A percentile compares a stretch with the other conserved stretches of the same genome.
Conservation (phyloP, 2,113 vertebrate species). For the Pampusana beccarii region DNA sequence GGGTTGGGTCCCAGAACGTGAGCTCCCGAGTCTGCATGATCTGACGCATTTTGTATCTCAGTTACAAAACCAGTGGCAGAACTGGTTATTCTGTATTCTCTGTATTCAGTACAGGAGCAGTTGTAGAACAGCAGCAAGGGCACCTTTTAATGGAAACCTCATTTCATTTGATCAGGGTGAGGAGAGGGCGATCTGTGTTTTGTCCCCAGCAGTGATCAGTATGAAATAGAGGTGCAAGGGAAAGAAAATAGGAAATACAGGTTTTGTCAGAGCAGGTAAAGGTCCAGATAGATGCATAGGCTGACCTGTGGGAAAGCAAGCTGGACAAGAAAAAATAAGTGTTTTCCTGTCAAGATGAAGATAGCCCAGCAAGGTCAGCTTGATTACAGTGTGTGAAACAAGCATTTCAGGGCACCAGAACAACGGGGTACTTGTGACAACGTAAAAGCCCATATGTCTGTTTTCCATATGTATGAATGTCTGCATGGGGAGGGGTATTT, state of each 20-base stretch:
- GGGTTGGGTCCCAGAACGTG: background rate
- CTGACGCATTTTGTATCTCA: background rate
- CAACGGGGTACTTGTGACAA: background rate
- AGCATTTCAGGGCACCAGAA: background rate
- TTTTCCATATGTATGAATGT: background rate
- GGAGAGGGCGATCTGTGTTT: background rate
- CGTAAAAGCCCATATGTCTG: background rate
- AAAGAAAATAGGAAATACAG: background rate
- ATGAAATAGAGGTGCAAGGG: background rate
- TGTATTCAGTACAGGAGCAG: background rate
- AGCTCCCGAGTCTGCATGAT: rapidly evolving
- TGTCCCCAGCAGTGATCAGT: background rate
- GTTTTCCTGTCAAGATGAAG: background rate
- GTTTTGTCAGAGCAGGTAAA: background rate
- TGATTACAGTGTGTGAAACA: background rate
- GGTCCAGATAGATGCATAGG: background rate
- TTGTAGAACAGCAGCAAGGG: background rate
- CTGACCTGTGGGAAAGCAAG: background rate
- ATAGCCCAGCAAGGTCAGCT: background rate
- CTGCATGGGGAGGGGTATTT: background rate
- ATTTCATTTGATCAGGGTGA: background rate
- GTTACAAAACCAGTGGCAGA: background rate
- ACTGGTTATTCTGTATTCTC: background rate
- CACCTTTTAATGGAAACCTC: background rate
- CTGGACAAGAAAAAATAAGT: background rate